Conservation (phyloP, 2,797 vertebrate species). For the Borostomias antarcticus region DNA sequence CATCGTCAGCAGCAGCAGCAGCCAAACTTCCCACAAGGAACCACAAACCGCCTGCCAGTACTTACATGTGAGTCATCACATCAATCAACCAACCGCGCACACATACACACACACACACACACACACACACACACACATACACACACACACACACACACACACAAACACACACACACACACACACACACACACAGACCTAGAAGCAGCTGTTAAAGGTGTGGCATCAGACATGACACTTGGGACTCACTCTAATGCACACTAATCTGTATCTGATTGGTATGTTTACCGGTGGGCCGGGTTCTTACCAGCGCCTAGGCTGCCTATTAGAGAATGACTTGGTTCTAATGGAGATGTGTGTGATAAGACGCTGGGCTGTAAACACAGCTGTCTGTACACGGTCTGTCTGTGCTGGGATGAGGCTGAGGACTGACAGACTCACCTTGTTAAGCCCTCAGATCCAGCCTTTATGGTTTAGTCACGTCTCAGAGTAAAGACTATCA, state of each 20-base stretch:
- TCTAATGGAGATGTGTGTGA: too few relatives aligned
- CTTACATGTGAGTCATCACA: too few relatives aligned
- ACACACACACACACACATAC: neutral
- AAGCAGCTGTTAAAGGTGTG: neutral
- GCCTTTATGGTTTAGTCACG: conserved; percentile 49
- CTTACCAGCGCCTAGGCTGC: too few relatives aligned
- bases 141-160: neutral
- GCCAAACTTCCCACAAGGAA: neutral
- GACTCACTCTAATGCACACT: too few relatives aligned
- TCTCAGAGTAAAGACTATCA: conserved; percentile 59
- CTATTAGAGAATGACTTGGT: too few relatives aligned
- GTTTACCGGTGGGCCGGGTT: too few relatives aligned
- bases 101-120: neutral
- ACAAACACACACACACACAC: conserved; percentile 4
- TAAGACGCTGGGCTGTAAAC: too few relatives aligned
- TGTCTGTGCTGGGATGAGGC: too few relatives aligned
- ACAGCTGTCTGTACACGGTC: too few relatives aligned
- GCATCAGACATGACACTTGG: conserved; percentile 17
- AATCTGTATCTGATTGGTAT: too few relatives aligned
- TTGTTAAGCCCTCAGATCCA: conserved; percentile 26
- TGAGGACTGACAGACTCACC: conserved; percentile 46
- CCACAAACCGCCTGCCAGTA: conserved; percentile 40
- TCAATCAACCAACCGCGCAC: neutral
- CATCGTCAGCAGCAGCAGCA: too few relatives aligned
- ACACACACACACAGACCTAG: neutral